phyloP scores from a whole-genome alignment of 1,140 invertebrate genomes.

The Listronotus bonariensis region DNA sequence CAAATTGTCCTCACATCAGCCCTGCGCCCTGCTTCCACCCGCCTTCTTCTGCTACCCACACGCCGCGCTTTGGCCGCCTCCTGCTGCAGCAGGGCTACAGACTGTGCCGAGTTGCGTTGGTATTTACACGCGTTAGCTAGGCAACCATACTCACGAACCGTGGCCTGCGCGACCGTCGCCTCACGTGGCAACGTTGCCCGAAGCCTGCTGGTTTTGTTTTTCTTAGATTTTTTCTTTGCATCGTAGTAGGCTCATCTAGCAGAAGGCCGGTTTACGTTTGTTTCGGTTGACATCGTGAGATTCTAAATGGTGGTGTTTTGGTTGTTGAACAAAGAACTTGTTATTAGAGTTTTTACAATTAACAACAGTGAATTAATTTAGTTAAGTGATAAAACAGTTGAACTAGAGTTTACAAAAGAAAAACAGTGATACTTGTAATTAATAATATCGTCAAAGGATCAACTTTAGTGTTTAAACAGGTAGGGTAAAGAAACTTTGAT shows the following conservation, averaged over 20 bases:
- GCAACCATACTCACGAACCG: slow-evolving; percentile 9
- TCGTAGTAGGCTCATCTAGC: slow-evolving; percentile 7
- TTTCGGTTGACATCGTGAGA: slow-evolving; percentile 10
- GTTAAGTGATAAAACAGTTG: slow-evolving; percentile 1
- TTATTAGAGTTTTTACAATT: neutral
- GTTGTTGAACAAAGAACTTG: neutral
- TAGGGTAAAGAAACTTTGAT: no score
- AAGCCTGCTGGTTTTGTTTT: slow-evolving; percentile 6
- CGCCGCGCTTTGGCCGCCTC: slow-evolving; percentile 22
- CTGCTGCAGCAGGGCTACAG: slow-evolving; percentile 27
- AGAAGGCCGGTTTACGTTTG: slow-evolving; percentile 17
- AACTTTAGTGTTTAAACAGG: no score
- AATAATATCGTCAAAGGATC: no score
- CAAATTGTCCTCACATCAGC: slow-evolving; percentile 3
- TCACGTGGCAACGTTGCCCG: slow-evolving; percentile 33
- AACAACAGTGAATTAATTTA: slow-evolving; percentile 1
- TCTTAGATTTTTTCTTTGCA: slow-evolving; percentile 17
- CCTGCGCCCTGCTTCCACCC: slow-evolving; percentile 32
- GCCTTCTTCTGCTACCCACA: slow-evolving; percentile 30
- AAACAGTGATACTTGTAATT: neutral
- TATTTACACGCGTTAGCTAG: slow-evolving; percentile 10
- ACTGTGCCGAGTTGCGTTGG: slow-evolving; percentile 19
- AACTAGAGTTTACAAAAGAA: neutral
- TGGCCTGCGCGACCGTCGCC: slow-evolving; percentile 6
- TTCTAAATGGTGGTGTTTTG: slow-evolving; percentile 2